Evolutionary conservation across 2,113 vertebrate genomes (phyloP), one percentile per base, ranked within the genome.

Genomic region (Puntigrus tetrazona): DNA sequence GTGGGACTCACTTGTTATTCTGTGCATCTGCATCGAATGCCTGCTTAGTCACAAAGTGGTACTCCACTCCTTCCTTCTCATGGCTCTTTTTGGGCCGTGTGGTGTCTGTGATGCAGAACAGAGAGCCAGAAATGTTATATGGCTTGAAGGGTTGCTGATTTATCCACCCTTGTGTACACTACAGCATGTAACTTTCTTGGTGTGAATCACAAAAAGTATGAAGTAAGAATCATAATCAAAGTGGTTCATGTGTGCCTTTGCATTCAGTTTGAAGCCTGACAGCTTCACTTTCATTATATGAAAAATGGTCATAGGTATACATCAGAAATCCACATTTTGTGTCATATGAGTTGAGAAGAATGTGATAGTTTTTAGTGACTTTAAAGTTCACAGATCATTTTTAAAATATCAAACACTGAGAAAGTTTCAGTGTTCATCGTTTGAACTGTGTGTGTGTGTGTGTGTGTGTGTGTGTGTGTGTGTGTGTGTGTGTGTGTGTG

Each of bases 41-140:
- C 85, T 97, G 96, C 89, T 96, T 98, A 72, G 96, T 96, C 85
- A 99, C 95, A 91, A 99, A 99, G 90, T 99, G 96, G 89, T 99
- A 99, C 85, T 99, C 97, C 5, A 98, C 95, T 0, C 96, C 97
- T 4, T 99, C 97, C 77, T 95, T 97, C 94, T 99, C 97, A 0
- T 99, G 97, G 86, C 94, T 95, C 89, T 97, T 98, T 88, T 95
- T 97, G 84, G 95, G 95, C 67, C 97, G 95, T 57, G 97, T 98
- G 75, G 97, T 99, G 83, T 98, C 97, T 95, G 83, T 22, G 59
- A 61, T 18, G 50, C 34, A n/a, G 20, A 22, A 75, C 43, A 52
- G 31, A 41, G 20, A 69, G 8, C 6, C 16, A 38, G 7, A 29
- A 43, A 13, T 10, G 65, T 38, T 20, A 78, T 36, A 11, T 34